phyloP scores from a whole-genome alignment of 37 sponge, comb jelly and placozoan genomes.

The Halichondria panicea region DNA sequence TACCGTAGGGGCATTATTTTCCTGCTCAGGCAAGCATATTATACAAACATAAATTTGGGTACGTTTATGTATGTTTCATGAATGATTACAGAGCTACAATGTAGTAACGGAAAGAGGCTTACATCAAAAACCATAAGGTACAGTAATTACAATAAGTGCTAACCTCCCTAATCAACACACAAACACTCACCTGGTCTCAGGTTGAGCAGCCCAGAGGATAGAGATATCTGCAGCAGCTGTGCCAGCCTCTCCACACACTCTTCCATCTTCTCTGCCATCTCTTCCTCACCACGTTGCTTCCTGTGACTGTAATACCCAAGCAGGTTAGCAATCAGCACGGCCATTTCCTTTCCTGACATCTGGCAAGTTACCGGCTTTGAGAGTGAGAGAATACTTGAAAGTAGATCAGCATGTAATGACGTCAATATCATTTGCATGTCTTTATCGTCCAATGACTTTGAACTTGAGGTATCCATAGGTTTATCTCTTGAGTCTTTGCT shows the following conservation, averaged over 20 bases:
- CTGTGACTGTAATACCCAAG: constrained; percentile 17
- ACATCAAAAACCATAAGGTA: background rate
- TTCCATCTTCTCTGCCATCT: constrained; percentile 16
- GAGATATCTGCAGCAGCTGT: constrained; percentile 66
- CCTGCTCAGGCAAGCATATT: background rate
- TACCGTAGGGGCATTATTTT: no score
- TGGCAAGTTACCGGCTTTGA: no score
- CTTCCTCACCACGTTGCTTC: constrained; percentile 4
- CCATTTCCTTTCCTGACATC: constrained; percentile 19
- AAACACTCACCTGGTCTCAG: constrained; percentile 31
- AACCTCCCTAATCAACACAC: no score
- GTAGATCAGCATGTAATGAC: constrained; percentile 44
- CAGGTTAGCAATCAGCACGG: constrained; percentile 16
- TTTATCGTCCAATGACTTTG: background rate
- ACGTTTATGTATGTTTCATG: no score
- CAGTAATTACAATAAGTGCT: no score
- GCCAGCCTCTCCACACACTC: constrained; percentile 66
- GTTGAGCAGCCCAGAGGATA: constrained; percentile 33
- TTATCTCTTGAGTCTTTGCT: background rate
- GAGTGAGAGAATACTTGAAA: constrained; percentile 25
- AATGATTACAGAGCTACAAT: no score
- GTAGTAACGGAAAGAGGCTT: no score
- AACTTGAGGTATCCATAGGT: background rate
- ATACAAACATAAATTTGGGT: no score
- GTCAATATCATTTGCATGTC: constrained; percentile 15